Evolutionary conservation across 2,888 invertebrate genomes (phyloP).

Genomic region (Phyllotreta striolata): DNA sequence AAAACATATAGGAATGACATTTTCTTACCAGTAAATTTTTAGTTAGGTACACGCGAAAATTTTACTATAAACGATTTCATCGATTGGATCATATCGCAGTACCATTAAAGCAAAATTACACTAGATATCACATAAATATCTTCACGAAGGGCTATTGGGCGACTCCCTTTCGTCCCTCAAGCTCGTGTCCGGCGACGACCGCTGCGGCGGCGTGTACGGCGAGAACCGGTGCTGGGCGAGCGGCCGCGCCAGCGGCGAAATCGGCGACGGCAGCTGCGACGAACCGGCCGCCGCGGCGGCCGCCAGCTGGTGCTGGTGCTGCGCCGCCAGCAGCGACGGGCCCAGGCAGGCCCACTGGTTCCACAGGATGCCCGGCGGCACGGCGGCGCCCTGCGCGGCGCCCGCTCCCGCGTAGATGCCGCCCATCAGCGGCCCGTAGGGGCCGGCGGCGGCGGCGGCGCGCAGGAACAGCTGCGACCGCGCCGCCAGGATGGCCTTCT

Average conservation of each 20-base stretch:
- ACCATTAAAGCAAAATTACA: constrained; percentile 26
- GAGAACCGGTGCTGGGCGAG: constrained; percentile 66
- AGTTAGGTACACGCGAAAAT: not conserved
- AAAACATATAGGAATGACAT: no score
- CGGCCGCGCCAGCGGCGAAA: constrained; percentile 67
- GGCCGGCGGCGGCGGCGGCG: constrained; percentile 72
- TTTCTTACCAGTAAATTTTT: not conserved
- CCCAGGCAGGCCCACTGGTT: constrained; percentile 77
- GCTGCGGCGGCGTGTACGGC: constrained; percentile 65
- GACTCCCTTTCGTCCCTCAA: constrained; percentile 64
- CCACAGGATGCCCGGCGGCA: constrained; percentile 68
- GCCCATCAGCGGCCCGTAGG: constrained; percentile 66
- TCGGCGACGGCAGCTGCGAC: constrained; percentile 64
- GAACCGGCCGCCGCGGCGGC: constrained; percentile 63
- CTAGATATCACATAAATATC: constrained; percentile 42
- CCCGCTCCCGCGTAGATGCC: constrained; percentile 62
- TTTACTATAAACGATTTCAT: not conserved
- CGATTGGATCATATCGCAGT: constrained; percentile 23
- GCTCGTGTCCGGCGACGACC: constrained; percentile 69
- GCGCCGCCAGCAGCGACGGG: constrained; percentile 68
- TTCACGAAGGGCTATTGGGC: constrained; percentile 58
- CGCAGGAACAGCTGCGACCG: constrained; percentile 77
- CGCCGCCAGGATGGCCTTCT: constrained; percentile 79
- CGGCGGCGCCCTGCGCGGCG: constrained; percentile 56
- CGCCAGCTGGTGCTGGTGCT: constrained; percentile 70